phyloP scores from a whole-genome alignment of 2,888 invertebrate genomes.

The Resseliella maxima region DNA sequence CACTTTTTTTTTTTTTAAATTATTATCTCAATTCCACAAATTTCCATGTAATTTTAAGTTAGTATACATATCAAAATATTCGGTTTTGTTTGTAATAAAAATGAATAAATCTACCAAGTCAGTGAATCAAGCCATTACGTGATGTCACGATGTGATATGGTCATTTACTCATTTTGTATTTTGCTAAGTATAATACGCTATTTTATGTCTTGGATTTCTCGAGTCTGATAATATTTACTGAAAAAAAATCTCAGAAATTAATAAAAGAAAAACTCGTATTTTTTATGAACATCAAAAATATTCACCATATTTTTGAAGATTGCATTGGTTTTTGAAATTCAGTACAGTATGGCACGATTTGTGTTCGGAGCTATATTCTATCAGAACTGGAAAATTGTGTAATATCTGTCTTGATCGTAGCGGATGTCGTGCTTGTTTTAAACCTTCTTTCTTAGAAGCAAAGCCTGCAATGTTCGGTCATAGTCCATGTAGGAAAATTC shows the following conservation, averaged over 20 bases:
- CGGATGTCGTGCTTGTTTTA: neutral
- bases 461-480: neutral
- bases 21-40: too few species aligned
- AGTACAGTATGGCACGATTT: neutral
- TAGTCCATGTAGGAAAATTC: neutral
- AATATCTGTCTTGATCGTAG: neutral
- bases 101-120: neutral
- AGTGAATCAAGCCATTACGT: slow-evolving; percentile 42
- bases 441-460: neutral
- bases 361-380: neutral
- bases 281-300: neutral
- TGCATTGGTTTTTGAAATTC: neutral
- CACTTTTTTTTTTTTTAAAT: too few species aligned
- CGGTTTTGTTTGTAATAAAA: too few species aligned
- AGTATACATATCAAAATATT: neutral
- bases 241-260: neutral
- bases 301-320: neutral
- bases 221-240: neutral
- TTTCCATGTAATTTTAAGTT: neutral
- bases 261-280: neutral
- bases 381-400: neutral
- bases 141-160: neutral
- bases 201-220: neutral
- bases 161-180: neutral
- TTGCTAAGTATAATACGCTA: neutral